phyloP scores from a whole-genome alignment of 1,140 invertebrate genomes.

The Laupala kohalensis region DNA sequence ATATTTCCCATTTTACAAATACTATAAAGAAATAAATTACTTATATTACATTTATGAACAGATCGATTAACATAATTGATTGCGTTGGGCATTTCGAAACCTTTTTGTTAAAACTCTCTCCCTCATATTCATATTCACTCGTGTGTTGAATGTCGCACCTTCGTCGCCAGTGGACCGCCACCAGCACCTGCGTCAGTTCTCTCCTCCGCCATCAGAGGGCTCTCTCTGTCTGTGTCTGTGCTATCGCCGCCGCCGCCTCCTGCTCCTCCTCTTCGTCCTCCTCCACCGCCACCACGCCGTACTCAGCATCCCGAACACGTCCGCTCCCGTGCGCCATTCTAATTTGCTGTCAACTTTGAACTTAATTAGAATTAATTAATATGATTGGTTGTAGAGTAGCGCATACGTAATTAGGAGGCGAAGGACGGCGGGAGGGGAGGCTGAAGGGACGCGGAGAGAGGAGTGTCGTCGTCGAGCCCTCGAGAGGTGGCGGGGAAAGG shows the following conservation, averaged over 20 bases:
- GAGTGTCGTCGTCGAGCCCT: too few species aligned
- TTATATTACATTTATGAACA: too few species aligned
- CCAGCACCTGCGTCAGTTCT: background rate
- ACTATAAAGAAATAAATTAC: too few species aligned
- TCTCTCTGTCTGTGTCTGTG: too few species aligned
- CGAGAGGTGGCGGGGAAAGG: too few species aligned
- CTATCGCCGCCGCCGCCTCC: background rate
- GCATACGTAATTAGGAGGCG: conserved; percentile 10
- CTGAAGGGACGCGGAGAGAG: background rate
- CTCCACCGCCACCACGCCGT: background rate
- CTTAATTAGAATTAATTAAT: conserved; percentile 15
- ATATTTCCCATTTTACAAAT: too few species aligned
- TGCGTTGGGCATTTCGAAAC: too few species aligned
- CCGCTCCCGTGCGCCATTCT: background rate
- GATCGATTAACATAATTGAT: too few species aligned
- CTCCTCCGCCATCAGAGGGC: background rate
- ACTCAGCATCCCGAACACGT: background rate
- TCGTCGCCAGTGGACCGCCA: too few species aligned
- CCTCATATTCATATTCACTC: too few species aligned
- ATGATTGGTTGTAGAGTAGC: conserved; percentile 10
- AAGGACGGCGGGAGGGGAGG: background rate
- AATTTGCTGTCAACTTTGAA: conserved; percentile 14
- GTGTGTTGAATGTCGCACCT: too few species aligned
- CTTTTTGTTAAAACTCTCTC: too few species aligned
- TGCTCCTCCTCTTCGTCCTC: background rate